Base-by-base conservation (phyloP, 2,113 vertebrate species). In the Prietella phreatophila region DNA sequence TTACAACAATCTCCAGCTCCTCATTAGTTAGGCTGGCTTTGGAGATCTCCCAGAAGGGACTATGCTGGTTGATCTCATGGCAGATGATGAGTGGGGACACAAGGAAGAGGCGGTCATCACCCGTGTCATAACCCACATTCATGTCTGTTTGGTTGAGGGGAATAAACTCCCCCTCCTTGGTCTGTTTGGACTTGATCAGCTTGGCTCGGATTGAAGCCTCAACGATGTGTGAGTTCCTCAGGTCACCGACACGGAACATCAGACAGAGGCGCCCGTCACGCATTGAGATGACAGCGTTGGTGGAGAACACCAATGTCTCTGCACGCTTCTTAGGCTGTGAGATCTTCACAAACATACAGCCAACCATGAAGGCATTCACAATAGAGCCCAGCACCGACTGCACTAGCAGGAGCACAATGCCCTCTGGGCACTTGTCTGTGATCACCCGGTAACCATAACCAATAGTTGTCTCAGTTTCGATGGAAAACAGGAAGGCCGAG, bases 311-410 rank as follows among this genome's bases (percentile, higher is more conserved):
- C 90, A 99, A 92, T 36, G 98, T 99, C 96, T 99, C 98, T 1
- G 98, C 98, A 85, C 98, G 96, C 94, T 99, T 99, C 95, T 99
- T 99, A 92, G 98, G 98, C 92, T 99, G 98, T 3, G 98, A 99
- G 93, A 99, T 99, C 95, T 99, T 99, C 27, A 99, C 98, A 93
- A 99, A 99, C 98, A 99, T 99, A 94, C 98, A 99, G 71, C 98
- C 98, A 94, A 99, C 98, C 98, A 99, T 99, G 95, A 99, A 99
- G 82, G 98, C 98, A 33, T 99, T 99, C 87, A 99, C 98, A 58
- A 99, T 99, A 89, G 98, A 99, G 61, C 98, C 98, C 96, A 99
- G 93, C 93, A 99, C 98, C 0, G 98, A 99, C 92, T 99, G 98
- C 89, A 99, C 94, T 92, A 99, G 92, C 91, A 99, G 97, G 90